phyloP scores from a whole-genome alignment of 2,113 vertebrate genomes.

The Microcebus ravelobensis region DNA sequence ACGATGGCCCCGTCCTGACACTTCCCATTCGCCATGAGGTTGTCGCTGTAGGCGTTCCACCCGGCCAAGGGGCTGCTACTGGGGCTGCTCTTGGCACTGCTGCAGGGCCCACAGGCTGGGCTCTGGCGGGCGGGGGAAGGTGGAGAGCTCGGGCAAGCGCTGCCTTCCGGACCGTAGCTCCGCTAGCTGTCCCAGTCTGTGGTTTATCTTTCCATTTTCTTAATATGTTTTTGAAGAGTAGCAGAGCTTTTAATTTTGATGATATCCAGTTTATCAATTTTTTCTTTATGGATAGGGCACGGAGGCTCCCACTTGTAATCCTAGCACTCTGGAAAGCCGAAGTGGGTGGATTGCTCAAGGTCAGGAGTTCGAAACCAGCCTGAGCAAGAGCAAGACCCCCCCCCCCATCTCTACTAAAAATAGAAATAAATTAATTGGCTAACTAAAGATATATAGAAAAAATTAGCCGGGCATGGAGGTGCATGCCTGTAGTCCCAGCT shows the following conservation, averaged over 20 bases:
- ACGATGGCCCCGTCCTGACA: constrained; percentile 85
- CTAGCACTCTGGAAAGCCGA: no score
- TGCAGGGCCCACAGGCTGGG: constrained; percentile 61
- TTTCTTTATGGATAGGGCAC: not conserved
- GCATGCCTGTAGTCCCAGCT: no score
- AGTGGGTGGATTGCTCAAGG: no score
- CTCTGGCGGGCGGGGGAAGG: constrained; percentile 64
- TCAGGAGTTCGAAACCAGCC: no score
- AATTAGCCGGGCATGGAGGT: no score
- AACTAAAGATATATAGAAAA: no score
- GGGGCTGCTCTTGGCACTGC: constrained; percentile 67
- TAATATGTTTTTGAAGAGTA: not conserved
- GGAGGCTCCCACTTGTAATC: no score
- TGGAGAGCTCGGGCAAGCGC: constrained; percentile 76
- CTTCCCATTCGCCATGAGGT: constrained; percentile 80
- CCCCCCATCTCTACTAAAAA: no score
- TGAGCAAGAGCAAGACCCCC: no score
- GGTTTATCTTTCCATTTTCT: not conserved
- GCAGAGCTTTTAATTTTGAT: not conserved
- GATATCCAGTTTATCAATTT: not conserved
- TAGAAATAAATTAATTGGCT: no score
- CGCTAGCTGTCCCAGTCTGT: constrained; percentile 47
- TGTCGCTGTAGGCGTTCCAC: constrained; percentile 84
- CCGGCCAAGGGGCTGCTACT: constrained; percentile 79
- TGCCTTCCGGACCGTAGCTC: constrained; percentile 75